Percentiles rank a stretch among this genome's conserved stretches.
Conservation (phyloP, 2,113 vertebrate genomes). For the Zootoca vivipara region DNA sequence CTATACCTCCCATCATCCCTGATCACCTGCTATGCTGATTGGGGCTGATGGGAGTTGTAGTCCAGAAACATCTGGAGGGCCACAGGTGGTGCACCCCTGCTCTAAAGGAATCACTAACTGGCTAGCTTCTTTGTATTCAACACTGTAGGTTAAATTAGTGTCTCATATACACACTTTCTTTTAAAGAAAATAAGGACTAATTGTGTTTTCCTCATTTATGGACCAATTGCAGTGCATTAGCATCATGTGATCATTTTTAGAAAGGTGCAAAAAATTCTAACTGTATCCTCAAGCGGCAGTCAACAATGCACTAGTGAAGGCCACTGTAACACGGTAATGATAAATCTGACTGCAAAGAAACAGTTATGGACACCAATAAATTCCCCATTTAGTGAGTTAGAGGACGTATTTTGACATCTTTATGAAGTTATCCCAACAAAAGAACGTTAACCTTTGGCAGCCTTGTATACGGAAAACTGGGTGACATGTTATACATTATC, state of each 20-base stretch:
- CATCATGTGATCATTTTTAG: not conserved
- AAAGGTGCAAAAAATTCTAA: constrained; percentile 45
- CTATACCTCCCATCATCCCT: too few relatives aligned
- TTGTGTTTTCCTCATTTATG: not conserved
- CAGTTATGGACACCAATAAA: not conserved
- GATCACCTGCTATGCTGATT: too few relatives aligned
- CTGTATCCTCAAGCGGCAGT: not conserved
- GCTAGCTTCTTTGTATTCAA: not conserved
- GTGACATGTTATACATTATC: not conserved
- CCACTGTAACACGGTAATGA: not conserved
- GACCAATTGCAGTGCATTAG: not conserved
- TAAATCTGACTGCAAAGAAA: not conserved
- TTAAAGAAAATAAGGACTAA: not conserved
- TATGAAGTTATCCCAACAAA: constrained; percentile 7
- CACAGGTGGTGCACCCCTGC: too few relatives aligned
- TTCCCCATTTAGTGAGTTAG: not conserved
- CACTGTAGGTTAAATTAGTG: not conserved
- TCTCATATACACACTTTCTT: not conserved
- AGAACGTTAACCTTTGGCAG: constrained; percentile 27
- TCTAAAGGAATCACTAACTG: not conserved
- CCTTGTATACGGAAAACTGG: not conserved
- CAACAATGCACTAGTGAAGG: not conserved
- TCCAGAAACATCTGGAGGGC: too few relatives aligned
- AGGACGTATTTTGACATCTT: constrained; percentile 5
- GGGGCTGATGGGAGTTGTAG: too few relatives aligned